Conservation (phyloP, 2,113 vertebrate genomes). For the Marcusenius ussheri region DNA sequence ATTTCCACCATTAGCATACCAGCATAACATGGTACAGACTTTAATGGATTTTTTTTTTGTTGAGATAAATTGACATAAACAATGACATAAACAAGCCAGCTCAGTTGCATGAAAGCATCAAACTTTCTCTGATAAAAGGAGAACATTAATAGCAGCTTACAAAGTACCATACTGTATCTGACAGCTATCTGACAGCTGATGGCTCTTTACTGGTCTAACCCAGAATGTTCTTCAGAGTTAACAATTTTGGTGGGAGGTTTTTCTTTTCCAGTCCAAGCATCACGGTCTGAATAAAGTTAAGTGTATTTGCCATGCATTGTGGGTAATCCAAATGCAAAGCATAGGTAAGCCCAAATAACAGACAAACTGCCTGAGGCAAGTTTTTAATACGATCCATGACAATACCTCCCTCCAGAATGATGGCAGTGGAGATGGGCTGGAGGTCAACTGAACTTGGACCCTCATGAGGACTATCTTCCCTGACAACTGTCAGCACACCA, state of each 20-base stretch:
- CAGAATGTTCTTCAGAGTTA: constrained; percentile 11
- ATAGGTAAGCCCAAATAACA: constrained; percentile 24
- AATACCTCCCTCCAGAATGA: constrained; percentile 12
- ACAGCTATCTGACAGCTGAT: not conserved
- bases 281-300: constrained; percentile 13
- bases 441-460: not conserved
- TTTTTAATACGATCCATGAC: constrained; percentile 13
- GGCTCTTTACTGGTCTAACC: not conserved
- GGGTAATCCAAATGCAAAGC: constrained; percentile 12
- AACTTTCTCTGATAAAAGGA: too few relatives aligned
- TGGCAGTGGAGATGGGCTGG: constrained; percentile 13
- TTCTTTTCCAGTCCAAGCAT: constrained; percentile 7
- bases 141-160: not conserved
- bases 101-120: too few relatives aligned
- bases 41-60: too few relatives aligned
- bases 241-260: constrained; percentile 14
- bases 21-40: too few relatives aligned
- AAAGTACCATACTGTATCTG: not conserved
- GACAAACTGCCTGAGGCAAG: constrained; percentile 15
- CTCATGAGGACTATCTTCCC: not conserved
- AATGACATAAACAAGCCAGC: too few relatives aligned
- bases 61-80: too few relatives aligned
- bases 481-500: not conserved
- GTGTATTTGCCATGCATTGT: constrained; percentile 15
- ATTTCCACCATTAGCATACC: too few relatives aligned